phyloP scores from a whole-genome alignment of 1,140 invertebrate genomes.

The Bemisia tabaci region DNA sequence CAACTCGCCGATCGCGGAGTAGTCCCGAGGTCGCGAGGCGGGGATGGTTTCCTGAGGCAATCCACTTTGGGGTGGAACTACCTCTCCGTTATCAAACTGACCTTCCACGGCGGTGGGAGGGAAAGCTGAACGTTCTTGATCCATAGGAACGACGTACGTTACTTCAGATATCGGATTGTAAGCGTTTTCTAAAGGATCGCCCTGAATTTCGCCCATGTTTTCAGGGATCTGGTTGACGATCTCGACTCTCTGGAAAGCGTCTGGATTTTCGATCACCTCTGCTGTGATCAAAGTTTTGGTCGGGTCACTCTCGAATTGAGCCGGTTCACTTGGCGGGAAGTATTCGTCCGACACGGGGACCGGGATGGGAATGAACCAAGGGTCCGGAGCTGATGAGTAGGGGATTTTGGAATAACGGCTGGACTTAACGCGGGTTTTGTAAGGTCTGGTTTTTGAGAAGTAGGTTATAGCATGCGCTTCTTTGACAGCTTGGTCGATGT shows the following conservation, averaged over 20 bases:
- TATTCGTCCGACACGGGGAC: neutral
- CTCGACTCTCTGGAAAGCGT: neutral
- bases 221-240: neutral
- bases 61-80: neutral
- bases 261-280: neutral
- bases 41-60: neutral
- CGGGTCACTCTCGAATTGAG: neutral
- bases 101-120: neutral
- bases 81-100: neutral
- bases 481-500: neutral
- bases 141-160: neutral
- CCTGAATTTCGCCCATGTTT: neutral
- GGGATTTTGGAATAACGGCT: neutral
- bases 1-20: too few relatives aligned
- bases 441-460: neutral
- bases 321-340: neutral
- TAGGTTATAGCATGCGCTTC: neutral
- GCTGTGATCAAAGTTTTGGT: neutral
- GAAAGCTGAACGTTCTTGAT: neutral
- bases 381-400: too few relatives aligned
- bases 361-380: neutral
- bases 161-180: neutral
- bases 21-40: too few relatives aligned
- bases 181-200: neutral
- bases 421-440: neutral